Percentiles rank a stretch among this genome's conserved stretches.
phyloP scores from a whole-genome alignment of 2,797 vertebrate genomes.

The Eulemur rubriventer region DNA sequence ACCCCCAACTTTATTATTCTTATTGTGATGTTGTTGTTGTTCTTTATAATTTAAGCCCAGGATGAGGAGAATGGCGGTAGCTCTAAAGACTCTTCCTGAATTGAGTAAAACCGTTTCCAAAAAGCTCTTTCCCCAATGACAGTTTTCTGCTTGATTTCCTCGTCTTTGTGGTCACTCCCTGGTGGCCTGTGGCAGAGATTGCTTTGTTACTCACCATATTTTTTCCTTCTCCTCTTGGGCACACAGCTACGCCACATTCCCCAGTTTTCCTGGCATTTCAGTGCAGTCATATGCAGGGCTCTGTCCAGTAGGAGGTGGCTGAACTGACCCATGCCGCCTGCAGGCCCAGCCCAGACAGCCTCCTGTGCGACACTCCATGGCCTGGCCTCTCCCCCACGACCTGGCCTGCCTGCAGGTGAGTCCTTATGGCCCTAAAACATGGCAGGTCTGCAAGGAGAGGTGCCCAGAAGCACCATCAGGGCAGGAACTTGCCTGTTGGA shows the following conservation, averaged over 20 bases:
- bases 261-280: neutral
- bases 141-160: accelerated
- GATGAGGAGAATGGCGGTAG: neutral
- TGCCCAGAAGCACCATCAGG: neutral
- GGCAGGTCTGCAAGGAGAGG: neutral
- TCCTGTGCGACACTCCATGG: neutral
- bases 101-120: neutral
- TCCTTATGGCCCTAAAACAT: neutral
- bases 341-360: neutral
- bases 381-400: neutral
- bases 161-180: neutral
- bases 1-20: neutral
- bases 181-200: neutral
- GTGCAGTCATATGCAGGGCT: neutral
- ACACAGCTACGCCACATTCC: neutral
- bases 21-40: neutral
- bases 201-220: neutral
- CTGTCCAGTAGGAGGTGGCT: neutral
- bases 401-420: neutral
- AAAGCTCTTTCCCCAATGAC: neutral
- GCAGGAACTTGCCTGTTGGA: no score
- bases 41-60: neutral
- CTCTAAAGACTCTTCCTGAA: neutral
- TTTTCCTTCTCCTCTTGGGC: neutral
- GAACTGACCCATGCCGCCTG: neutral